These are phyloP conservation scores for Catalaphyllia jardinei DNA, from an alignment of 64 coral and sea anemone genomes.

Conservation along the genomic window DNA sequence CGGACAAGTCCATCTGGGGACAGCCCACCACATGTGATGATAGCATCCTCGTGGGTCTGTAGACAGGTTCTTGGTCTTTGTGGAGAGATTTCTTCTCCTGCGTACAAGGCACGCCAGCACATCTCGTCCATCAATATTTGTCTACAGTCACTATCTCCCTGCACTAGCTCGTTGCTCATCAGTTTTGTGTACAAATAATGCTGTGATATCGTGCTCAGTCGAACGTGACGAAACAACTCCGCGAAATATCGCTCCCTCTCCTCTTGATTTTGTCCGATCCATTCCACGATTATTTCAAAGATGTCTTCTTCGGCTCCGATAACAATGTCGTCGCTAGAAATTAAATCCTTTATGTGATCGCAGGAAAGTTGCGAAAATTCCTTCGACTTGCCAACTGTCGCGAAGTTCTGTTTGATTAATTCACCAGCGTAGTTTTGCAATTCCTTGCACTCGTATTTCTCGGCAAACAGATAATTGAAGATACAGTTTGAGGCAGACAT, in stretches of 20 bases:
- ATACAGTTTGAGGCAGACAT: constrained; percentile 66
- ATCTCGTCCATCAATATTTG: constrained; percentile 28
- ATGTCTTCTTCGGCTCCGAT: constrained; percentile 61
- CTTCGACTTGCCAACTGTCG: constrained; percentile 50
- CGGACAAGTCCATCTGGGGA: constrained; percentile 29
- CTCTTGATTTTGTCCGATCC: constrained; percentile 53
- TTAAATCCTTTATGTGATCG: constrained; percentile 49
- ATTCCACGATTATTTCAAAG: constrained; percentile 68
- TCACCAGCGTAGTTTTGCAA: constrained; percentile 44
- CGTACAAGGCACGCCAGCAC: neutral
- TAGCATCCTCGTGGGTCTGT: constrained; percentile 52
- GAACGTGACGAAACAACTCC: constrained; percentile 64
- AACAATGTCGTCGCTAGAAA: constrained; percentile 67
- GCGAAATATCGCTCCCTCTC: constrained; percentile 64
- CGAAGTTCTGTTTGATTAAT: constrained; percentile 74
- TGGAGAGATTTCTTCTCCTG: neutral
- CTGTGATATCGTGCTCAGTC: constrained; percentile 55
- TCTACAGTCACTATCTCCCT: constrained; percentile 38
- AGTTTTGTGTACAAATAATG: constrained; percentile 56
- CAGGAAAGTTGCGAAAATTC: constrained; percentile 62
- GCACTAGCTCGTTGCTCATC: constrained; percentile 33
- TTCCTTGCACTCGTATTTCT: constrained; percentile 71
- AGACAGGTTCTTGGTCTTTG: constrained; percentile 55
- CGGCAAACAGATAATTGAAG: constrained; percentile 51
- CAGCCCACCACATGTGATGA: constrained; percentile 67